phyloP scores from a whole-genome alignment of 2,797 vertebrate species.

The Dermochelys coriacea region DNA sequence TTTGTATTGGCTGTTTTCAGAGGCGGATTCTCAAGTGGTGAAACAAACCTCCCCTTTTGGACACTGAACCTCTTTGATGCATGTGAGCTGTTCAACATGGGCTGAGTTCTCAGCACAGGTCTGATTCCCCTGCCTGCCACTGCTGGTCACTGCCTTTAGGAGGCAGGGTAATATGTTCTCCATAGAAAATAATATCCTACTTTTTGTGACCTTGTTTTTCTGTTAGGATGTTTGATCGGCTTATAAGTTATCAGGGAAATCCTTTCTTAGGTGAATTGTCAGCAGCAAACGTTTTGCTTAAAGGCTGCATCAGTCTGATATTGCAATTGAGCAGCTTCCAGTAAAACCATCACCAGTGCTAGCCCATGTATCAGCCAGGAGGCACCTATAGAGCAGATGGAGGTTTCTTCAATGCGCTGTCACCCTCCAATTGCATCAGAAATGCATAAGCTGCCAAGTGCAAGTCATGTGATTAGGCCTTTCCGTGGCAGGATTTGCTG shows the following conservation, averaged over 20 bases:
- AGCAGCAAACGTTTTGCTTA: background rate
- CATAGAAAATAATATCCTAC: background rate
- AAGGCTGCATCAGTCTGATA: background rate
- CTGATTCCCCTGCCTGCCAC: background rate
- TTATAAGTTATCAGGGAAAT: background rate
- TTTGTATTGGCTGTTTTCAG: background rate
- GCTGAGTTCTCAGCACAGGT: background rate
- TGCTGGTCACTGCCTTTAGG: background rate
- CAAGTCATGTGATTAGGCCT: background rate
- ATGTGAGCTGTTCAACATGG: background rate
- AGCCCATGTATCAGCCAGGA: background rate
- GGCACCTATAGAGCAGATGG: background rate
- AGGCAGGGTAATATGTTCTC: background rate
- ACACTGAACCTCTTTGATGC: background rate
- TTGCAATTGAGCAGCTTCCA: background rate
- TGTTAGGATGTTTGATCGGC: background rate
- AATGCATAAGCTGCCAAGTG: constrained; percentile 1
- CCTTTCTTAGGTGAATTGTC: background rate
- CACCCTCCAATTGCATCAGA: background rate
- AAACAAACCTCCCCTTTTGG: background rate
- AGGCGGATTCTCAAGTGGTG: background rate
- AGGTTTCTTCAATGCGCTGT: background rate
- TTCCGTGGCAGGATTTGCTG: background rate
- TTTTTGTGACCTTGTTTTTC: background rate
- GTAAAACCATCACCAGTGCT: background rate